A percentile compares a stretch with the other conserved stretches of the same genome.
These are phyloP conservation scores for Tichodroma muraria DNA, from an alignment of 2,113 vertebrate genomes.

Conservation along the genomic window DNA sequence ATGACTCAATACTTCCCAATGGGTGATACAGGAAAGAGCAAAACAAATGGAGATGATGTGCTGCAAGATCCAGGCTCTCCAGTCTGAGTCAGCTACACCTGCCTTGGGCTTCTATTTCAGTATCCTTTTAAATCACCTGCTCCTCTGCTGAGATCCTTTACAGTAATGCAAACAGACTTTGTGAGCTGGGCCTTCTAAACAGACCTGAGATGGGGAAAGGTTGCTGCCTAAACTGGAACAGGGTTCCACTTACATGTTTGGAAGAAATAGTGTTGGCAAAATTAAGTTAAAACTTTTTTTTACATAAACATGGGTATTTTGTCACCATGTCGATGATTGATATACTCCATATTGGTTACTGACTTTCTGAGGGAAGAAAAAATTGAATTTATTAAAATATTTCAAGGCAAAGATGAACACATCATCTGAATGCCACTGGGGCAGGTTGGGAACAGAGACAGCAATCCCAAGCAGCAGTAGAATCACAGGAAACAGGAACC, in stretches of 20 bases:
- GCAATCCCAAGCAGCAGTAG: background rate
- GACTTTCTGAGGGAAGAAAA: background rate
- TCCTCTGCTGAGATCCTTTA: background rate
- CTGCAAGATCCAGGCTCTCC: background rate
- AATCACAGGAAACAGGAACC: background rate
- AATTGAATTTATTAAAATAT: background rate
- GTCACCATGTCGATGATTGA: rapidly evolving
- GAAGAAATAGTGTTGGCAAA: background rate
- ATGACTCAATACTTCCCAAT: background rate
- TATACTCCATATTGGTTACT: background rate
- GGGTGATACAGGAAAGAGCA: background rate
- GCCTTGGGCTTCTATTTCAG: background rate
- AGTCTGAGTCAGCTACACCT: background rate
- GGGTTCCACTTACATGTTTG: rapidly evolving
- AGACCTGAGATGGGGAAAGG: background rate
- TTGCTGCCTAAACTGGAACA: background rate
- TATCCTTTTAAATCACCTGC: background rate
- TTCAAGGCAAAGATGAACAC: background rate
- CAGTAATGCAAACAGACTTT: background rate
- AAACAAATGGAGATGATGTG: background rate
- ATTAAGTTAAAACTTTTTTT: background rate
- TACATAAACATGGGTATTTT: background rate
- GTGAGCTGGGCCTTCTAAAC: background rate
- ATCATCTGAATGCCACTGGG: background rate
- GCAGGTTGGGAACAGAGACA: background rate